Evolutionary conservation across 2,888 invertebrate species (phyloP), one percentile per base, ranked within the genome.

Genomic region (Cyaniris semiargus): DNA sequence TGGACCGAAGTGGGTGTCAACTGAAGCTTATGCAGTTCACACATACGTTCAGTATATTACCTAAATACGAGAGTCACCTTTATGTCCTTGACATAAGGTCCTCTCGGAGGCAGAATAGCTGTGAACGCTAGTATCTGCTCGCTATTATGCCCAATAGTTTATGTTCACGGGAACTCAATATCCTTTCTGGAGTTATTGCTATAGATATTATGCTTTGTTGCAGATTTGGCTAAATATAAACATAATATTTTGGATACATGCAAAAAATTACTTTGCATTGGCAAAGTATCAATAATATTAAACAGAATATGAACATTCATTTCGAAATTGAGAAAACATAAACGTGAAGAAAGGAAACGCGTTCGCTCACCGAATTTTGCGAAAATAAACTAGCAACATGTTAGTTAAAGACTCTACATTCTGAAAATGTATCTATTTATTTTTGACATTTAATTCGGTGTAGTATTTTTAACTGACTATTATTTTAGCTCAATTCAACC

Each of bases 1-100:
- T 78, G 70, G 21, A 21, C 56, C 70, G 66, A 44, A 66, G 81
- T 80, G 81, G 80, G 81, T 78, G 80, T 79, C 76, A 74, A 77
- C 75, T 15, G 76, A 77, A 76, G 76, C 78, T 76, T 76, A 78
- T 75, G 58, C 70, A 71, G 34, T 74, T 74, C 74, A 74, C 74
- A 74, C 74, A 53, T 74, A 53, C 53, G 53, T 4, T 53, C 18
- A 53, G 44, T 44, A 10, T 13, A 10, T 44, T 44, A 13, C 44
- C 44, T 53, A 15, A 53, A 53, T 5, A 53, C 53, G 5, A 18
- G 18, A 53, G 5, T 18, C 53, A 53, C 53, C 53, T 18, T 5
- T 53, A 53, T 18, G 53, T 53, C 1, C 0, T 53, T 53, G 5
- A 53, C 18, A 18, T 53, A 53, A 53, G 18, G 18, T 18, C 18